Evolutionary conservation across 1,140 invertebrate species (phyloP).

Genomic region (Zaprionus capensis): DNA sequence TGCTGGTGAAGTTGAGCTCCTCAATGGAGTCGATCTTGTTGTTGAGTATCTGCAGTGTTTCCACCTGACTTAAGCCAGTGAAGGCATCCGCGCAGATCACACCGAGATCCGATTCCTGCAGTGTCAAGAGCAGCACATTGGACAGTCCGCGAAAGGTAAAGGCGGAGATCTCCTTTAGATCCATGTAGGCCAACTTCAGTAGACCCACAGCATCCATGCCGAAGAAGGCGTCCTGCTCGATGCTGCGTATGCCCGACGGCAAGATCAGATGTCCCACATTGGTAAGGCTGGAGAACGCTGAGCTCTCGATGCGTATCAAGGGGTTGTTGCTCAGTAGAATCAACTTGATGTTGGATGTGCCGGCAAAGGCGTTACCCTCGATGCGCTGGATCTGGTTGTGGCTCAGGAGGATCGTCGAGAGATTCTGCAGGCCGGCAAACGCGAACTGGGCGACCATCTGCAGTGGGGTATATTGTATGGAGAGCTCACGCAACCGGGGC

Average conservation of each 20-base stretch:
- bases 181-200: constrained; percentile 92
- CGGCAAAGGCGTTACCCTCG: constrained; percentile 92
- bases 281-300: constrained; percentile 91
- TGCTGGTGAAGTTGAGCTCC: constrained; percentile 88
- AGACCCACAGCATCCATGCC: constrained; percentile 91
- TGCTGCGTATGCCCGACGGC: constrained; percentile 89
- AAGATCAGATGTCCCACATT: constrained; percentile 91
- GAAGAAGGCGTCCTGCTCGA: constrained; percentile 91
- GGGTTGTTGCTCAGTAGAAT: constrained; percentile 92
- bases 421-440: constrained; percentile 92
- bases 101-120: constrained; percentile 92
- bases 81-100: constrained; percentile 90
- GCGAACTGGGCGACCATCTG: constrained; percentile 90
- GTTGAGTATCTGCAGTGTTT: constrained; percentile 90
- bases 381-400: constrained; percentile 92
- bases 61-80: constrained; percentile 88
- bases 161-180: constrained; percentile 88
- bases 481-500: constrained; percentile 89
- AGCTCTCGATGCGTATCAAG: constrained; percentile 88
- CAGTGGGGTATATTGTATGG: constrained; percentile 92
- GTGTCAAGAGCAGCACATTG: constrained; percentile 89
- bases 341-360: constrained; percentile 91
- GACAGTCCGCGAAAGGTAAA: constrained; percentile 91
- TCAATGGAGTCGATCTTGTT: constrained; percentile 93
- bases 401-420: constrained; percentile 89